A percentile compares a stretch with the other conserved stretches of the same genome.
These are phyloP conservation scores for Cyanocitta stelleri DNA, from an alignment of 2,113 vertebrate genomes.

Conservation along the genomic window DNA sequence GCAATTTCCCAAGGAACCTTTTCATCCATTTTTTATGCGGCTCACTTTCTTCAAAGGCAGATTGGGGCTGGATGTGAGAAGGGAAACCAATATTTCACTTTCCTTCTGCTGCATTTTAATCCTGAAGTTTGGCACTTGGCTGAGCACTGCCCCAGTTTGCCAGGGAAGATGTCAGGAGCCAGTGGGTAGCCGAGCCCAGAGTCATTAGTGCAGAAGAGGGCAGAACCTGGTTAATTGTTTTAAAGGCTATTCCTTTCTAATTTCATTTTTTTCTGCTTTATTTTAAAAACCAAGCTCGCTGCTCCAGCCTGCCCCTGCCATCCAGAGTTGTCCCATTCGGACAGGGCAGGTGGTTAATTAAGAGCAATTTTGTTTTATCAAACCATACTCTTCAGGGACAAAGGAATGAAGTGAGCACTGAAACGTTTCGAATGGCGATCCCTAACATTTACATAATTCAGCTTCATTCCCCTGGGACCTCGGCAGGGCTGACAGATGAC, in stretches of 20 bases:
- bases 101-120: background rate
- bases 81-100: constrained; percentile 27
- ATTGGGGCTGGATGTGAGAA: background rate
- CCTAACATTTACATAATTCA: background rate
- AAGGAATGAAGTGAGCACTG: background rate
- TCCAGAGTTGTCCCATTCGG: background rate
- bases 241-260: background rate
- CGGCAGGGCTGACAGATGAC: background rate
- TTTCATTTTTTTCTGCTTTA: background rate
- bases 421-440: background rate
- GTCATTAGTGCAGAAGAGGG: background rate
- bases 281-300: background rate
- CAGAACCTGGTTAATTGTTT: background rate
- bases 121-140: background rate
- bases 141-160: background rate
- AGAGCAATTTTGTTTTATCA: constrained; percentile 7
- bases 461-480: background rate
- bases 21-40: constrained; percentile 32
- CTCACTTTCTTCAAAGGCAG: constrained; percentile 37
- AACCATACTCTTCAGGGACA: background rate
- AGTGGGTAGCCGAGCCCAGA: background rate
- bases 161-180: background rate
- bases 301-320: background rate
- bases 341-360: constrained; percentile 37
- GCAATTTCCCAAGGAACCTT: constrained; percentile 4